These are phyloP conservation scores for Notospermus geniculatus DNA, from an alignment of 1,140 invertebrate genomes.

Conservation along the genomic window DNA sequence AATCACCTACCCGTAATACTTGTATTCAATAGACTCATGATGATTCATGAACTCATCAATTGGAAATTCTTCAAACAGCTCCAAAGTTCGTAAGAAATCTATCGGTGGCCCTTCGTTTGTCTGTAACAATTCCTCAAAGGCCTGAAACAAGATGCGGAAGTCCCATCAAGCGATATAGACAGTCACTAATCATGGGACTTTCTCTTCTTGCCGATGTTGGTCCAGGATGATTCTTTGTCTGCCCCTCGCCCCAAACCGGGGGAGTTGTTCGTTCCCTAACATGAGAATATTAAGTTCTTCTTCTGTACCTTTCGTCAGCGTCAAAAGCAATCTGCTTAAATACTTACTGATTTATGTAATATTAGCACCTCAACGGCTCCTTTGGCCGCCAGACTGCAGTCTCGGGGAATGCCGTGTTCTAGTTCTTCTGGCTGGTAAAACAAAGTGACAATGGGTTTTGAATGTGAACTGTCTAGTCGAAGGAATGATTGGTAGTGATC, in stretches of 20 bases:
- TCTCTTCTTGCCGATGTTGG: not conserved
- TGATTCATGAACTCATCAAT: slow-evolving; percentile 36
- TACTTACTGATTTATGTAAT: slow-evolving; percentile 43
- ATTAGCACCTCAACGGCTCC: slow-evolving; percentile 47
- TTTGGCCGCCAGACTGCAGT: slow-evolving; percentile 42
- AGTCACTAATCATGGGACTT: not conserved
- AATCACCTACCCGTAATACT: slow-evolving; percentile 44
- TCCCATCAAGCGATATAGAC: not conserved
- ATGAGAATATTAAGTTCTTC: no score
- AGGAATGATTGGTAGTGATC: no score
- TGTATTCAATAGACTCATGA: slow-evolving; percentile 38
- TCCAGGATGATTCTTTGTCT: no score
- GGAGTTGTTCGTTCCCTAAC: no score
- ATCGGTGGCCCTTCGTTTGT: slow-evolving; percentile 44
- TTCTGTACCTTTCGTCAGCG: no score
- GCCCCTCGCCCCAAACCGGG: no score
- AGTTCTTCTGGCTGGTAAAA: slow-evolving; percentile 41
- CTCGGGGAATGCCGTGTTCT: slow-evolving; percentile 33
- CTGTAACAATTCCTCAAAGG: slow-evolving; percentile 37
- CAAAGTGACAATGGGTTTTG: no score
- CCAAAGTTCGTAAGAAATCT: slow-evolving; percentile 40
- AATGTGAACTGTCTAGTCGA: no score
- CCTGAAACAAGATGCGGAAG: slow-evolving; percentile 28
- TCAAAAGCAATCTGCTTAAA: no score
- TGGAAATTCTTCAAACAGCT: slow-evolving; percentile 48